A percentile compares a stretch with the other conserved stretches of the same genome.
phyloP scores from a whole-genome alignment of 2,113 vertebrate species.

The Suncus etruscus region DNA sequence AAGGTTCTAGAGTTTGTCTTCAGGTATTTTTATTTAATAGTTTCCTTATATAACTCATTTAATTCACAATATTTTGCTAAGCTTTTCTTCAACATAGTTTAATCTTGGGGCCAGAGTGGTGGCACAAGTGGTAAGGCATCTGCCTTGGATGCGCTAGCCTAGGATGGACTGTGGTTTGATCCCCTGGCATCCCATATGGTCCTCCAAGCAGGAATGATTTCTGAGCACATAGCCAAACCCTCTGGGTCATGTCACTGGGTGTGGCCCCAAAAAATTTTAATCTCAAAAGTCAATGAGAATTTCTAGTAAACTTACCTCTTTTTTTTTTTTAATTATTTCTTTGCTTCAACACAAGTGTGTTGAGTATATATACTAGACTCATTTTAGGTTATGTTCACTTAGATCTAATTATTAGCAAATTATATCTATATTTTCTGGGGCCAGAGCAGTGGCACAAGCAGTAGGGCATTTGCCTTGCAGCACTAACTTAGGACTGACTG shows the following conservation, averaged over 20 bases:
- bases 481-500: too few species aligned
- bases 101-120: too few species aligned
- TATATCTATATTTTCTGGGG: background rate
- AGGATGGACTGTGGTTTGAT: too few species aligned
- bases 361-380: background rate
- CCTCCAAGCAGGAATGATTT: too few species aligned
- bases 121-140: too few species aligned
- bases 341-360: background rate
- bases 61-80: background rate
- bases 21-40: background rate
- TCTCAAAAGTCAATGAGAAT: background rate
- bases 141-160: too few species aligned
- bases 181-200: too few species aligned
- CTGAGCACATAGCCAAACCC: too few species aligned
- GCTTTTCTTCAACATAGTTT: background rate
- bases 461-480: too few species aligned
- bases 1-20: too few species aligned
- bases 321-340: background rate
- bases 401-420: slow-evolving; percentile 47
- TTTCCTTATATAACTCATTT: background rate
- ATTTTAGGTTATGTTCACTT: slow-evolving; percentile 9
- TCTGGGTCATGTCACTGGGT: too few species aligned
- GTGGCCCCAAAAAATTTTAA: background rate
- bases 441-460: too few species aligned
- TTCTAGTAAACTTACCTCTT: background rate